Conservation (phyloP, 2,113 vertebrate species). For the Steatornis caripensis region DNA sequence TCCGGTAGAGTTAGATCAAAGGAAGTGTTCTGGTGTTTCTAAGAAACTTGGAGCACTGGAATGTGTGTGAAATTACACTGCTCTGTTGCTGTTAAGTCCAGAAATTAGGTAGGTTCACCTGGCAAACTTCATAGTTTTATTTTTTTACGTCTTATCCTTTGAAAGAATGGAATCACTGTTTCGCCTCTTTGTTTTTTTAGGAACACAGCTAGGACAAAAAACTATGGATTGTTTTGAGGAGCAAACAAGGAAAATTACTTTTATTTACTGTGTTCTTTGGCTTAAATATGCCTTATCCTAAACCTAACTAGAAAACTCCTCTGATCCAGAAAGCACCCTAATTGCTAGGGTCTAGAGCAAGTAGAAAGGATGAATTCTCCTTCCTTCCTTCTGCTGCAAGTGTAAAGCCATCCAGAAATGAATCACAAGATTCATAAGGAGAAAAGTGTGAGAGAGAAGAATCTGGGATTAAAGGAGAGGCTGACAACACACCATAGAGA, state of each 20-base stretch:
- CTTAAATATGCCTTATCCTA: neutral
- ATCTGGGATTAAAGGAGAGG: neutral
- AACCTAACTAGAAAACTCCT: neutral
- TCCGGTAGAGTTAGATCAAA: neutral
- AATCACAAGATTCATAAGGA: neutral
- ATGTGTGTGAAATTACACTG: neutral
- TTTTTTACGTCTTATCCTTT: neutral
- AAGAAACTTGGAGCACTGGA: neutral
- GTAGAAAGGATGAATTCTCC: neutral
- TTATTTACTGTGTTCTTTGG: neutral
- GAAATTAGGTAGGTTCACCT: neutral
- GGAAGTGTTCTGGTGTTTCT: neutral
- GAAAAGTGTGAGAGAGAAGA: neutral
- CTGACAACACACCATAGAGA: neutral
- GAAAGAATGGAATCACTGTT: neutral
- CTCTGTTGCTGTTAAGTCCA: neutral
- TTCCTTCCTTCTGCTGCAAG: neutral
- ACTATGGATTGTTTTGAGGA: neutral
- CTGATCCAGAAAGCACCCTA: neutral
- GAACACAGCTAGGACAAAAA: neutral
- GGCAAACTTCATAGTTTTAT: neutral
- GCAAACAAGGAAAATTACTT: neutral
- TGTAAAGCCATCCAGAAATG: neutral
- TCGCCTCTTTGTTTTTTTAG: neutral
- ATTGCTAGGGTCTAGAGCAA: neutral